Base-by-base conservation (phyloP, 1,140 invertebrate species). In the Holcopasites calliopsidis region DNA sequence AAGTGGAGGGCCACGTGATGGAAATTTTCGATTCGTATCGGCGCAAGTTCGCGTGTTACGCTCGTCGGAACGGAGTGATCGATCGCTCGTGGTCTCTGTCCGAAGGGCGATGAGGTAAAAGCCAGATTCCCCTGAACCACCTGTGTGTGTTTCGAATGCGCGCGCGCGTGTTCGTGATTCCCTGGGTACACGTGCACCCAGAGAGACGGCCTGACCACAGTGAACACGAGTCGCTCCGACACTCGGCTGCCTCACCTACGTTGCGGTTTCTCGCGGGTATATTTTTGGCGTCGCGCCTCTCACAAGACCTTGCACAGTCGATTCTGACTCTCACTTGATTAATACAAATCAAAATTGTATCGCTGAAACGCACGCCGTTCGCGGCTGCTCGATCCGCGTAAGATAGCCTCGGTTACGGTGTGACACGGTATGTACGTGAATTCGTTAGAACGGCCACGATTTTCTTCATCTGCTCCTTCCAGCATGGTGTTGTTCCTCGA, bases 261-360 rank as follows among this genome's bases (percentile, higher is more conserved):
- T 55, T 74, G 26, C 38, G 21, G 21, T 8, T 71, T 64, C 58
- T 42, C 35, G 18, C 13, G n/a, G 35, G 42, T 75, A 11, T 77
- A 82, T 82, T 80, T 82, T 80, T 69, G 68, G 73, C 64, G 16
- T 52, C 13, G 60, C 18, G 50, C 21, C 33, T 64, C 58, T 64
- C 47, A 26, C n/a, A 52, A 70, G 50, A 42, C 79, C 61, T 75
- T 80, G 33, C 40, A 49, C 26, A 5, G n/a, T 2, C 42, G 40
- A 76, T 66, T 60, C 71, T 52, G 64, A 70, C 65, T 85, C 83
- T 83, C 52, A 79, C 72, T 85, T 75, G 77, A 82, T 81, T 75
- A 82, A 74, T 76, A 68, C 76, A 69, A 54, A 79, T 66, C 28
- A 35, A 68, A 35, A 47, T 72, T 11, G 5, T 38, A 4, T 1